A percentile compares a stretch with the other conserved stretches of the same genome.
These are phyloP conservation scores for Gonioctena quinquepunctata DNA, from an alignment of 1,140 invertebrate genomes.

Conservation along the genomic window DNA sequence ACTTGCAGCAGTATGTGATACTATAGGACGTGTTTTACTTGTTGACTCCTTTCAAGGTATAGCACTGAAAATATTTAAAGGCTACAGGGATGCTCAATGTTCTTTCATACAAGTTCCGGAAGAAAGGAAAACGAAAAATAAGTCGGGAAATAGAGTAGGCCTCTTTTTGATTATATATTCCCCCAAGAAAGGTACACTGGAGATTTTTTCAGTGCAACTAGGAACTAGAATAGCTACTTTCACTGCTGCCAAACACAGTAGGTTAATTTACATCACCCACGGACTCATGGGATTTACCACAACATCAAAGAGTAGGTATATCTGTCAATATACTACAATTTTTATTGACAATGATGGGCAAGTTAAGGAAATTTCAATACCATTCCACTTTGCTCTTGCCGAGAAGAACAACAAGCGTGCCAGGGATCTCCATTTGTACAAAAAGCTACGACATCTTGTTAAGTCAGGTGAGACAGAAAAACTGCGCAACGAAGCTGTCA, in stretches of 20 bases:
- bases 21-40: slow-evolving; percentile 82
- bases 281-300: slow-evolving; percentile 71
- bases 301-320: slow-evolving; percentile 58
- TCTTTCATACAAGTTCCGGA: slow-evolving; percentile 83
- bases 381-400: slow-evolving; percentile 87
- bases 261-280: slow-evolving; percentile 77
- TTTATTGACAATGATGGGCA: slow-evolving; percentile 82
- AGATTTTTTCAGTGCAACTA: slow-evolving; percentile 85
- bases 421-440: slow-evolving; percentile 83
- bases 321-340: slow-evolving; percentile 67
- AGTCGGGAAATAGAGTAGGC: slow-evolving; percentile 59
- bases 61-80: slow-evolving; percentile 88
- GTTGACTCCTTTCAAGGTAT: slow-evolving; percentile 81
- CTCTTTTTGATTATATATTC: slow-evolving; percentile 86
- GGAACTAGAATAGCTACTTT: slow-evolving; percentile 89
- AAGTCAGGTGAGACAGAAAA: slow-evolving; percentile 61
- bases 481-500: slow-evolving; percentile 59
- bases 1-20: slow-evolving; percentile 82
- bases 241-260: slow-evolving; percentile 81
- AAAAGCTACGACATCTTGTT: slow-evolving; percentile 73
- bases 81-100: slow-evolving; percentile 91
- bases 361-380: slow-evolving; percentile 81
- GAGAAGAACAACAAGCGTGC: slow-evolving; percentile 85
- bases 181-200: slow-evolving; percentile 79
- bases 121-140: slow-evolving; percentile 57